These are phyloP conservation scores for Cinclus mexicanus DNA, from an alignment of 2,113 vertebrate genomes.

Conservation along the genomic window DNA sequence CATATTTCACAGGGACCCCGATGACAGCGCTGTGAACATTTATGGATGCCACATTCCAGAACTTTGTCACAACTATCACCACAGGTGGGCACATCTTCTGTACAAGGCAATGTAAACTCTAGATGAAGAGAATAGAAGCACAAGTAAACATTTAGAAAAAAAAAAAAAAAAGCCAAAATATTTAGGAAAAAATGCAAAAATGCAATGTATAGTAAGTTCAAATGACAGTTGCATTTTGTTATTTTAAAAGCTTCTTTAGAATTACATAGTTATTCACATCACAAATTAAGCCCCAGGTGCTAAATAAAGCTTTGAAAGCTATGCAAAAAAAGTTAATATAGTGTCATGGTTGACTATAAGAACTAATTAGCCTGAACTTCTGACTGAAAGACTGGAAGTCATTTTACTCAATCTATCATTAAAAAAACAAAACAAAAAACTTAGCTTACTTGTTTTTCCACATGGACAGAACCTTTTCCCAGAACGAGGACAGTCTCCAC, in stretches of 20 bases:
- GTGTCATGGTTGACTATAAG: background rate
- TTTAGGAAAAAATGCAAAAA: background rate
- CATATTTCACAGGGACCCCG: conserved; percentile 92
- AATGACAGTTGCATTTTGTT: background rate
- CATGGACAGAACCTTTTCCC: conserved; percentile 91
- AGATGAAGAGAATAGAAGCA: background rate
- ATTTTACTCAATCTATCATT: background rate
- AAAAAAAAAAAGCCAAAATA: background rate
- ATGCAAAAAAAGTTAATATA: background rate
- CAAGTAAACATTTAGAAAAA: background rate
- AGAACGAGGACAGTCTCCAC: conserved; percentile 91
- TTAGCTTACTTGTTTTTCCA: conserved; percentile 85
- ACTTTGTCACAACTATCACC: conserved; percentile 92
- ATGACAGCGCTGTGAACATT: conserved; percentile 95
- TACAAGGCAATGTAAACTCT: conserved; percentile 91
- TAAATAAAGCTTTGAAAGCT: background rate
- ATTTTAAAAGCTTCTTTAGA: background rate
- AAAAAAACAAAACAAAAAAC: background rate
- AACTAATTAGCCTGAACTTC: background rate
- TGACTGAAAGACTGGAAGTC: background rate
- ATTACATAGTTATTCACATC: background rate
- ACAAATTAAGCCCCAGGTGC: background rate
- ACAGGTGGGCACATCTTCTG: conserved; percentile 90
- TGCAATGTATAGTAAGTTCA: background rate
- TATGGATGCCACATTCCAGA: conserved; percentile 90